These are phyloP conservation scores for Melanaphis sacchari DNA, from an alignment of 1,140 invertebrate species.

Conservation along the genomic window DNA sequence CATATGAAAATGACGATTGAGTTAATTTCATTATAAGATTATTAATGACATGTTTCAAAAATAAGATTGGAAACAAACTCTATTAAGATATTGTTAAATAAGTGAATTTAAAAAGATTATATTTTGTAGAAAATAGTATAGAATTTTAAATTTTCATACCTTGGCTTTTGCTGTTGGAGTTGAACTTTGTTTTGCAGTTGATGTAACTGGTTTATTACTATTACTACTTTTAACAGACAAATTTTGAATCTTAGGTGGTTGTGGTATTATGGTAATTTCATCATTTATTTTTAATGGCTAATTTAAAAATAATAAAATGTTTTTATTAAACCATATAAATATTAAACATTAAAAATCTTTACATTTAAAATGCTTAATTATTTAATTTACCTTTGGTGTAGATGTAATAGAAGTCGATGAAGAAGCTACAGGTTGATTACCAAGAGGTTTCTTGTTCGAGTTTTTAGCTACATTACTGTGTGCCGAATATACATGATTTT, in stretches of 20 bases:
- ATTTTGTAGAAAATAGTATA: not conserved
- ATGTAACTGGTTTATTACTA: conserved; percentile 62
- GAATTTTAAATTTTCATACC: conserved; percentile 18
- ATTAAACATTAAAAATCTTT: not conserved
- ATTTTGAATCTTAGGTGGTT: conserved; percentile 66
- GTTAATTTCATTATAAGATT: not conserved
- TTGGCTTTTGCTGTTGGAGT: conserved; percentile 49
- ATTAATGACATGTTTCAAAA: not conserved
- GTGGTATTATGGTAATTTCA: conserved; percentile 91
- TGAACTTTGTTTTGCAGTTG: conserved; percentile 59
- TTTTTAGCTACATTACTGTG: conserved; percentile 86
- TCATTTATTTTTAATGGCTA: conserved; percentile 90
- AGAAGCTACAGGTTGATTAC: conserved; percentile 38
- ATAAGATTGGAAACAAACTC: too few species aligned
- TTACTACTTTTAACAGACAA: conserved; percentile 46
- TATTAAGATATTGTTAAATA: too few species aligned
- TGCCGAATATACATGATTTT: conserved; percentile 91
- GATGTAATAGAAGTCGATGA: conserved; percentile 7
- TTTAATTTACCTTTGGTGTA: conserved; percentile 42
- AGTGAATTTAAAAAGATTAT: not conserved
- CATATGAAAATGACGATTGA: not conserved
- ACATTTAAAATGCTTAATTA: not conserved
- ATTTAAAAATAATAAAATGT: conserved; percentile 62
- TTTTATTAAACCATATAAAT: not conserved
- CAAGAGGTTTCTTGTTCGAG: conserved; percentile 69